phyloP scores from a whole-genome alignment of 1,140 invertebrate genomes.

The Microplitis demolitor region DNA sequence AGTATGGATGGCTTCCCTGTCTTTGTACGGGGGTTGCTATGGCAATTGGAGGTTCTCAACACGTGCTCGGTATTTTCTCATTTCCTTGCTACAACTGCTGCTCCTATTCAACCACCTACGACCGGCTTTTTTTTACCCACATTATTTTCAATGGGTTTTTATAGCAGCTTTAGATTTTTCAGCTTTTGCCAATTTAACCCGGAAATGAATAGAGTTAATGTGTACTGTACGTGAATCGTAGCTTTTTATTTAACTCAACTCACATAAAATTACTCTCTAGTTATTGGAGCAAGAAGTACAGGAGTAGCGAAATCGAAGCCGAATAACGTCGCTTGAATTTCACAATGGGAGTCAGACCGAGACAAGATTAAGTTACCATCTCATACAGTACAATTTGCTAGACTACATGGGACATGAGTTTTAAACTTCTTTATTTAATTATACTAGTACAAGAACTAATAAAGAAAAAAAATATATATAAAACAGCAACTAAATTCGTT shows the following conservation, averaged over 20 bases:
- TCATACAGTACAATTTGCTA: neutral
- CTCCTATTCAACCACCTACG: neutral
- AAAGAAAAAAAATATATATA: too few species aligned
- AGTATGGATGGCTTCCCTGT: slow-evolving; percentile 26
- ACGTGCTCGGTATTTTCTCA: slow-evolving; percentile 33
- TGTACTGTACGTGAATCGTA: slow-evolving; percentile 1
- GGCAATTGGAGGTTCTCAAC: slow-evolving; percentile 39
- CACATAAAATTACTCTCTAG: slow-evolving; percentile 5
- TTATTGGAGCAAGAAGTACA: slow-evolving; percentile 24
- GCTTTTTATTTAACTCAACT: neutral
- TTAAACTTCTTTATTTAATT: neutral
- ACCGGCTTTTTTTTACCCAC: neutral
- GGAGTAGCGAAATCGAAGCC: slow-evolving; percentile 24
- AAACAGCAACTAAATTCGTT: neutral
- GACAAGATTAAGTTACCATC: slow-evolving; percentile 26
- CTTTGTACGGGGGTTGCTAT: slow-evolving; percentile 36
- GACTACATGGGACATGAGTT: neutral
- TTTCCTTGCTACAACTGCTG: neutral
- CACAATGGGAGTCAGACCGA: slow-evolving; percentile 28
- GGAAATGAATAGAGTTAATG: neutral
- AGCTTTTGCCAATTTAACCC: neutral
- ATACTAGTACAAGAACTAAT: too few species aligned
- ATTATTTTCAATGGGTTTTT: neutral
- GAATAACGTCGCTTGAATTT: slow-evolving; percentile 25
- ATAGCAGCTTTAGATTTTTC: neutral